Evolutionary conservation across 2,113 vertebrate species (phyloP).

Genomic region (Equus quagga): DNA sequence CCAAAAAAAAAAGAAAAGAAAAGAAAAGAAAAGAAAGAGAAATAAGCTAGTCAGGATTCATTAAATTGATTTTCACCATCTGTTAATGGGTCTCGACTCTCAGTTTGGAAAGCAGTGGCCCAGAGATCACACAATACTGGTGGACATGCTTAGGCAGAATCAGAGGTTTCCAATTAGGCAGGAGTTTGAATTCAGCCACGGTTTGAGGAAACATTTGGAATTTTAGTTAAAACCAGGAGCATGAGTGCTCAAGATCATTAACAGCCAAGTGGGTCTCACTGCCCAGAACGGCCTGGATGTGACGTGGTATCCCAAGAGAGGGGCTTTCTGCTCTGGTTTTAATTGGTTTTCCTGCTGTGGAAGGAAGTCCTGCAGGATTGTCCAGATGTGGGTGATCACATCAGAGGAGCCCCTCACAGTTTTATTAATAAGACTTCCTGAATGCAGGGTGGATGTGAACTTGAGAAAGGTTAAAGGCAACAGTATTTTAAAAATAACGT

Average conservation of each 20-base stretch:
- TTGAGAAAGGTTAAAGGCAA: neutral
- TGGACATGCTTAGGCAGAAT: neutral
- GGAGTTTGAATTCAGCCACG: neutral
- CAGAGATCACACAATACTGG: neutral
- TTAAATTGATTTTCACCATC: neutral
- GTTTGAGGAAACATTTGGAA: neutral
- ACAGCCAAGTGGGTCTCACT: neutral
- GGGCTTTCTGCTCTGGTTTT: neutral
- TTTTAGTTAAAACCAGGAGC: neutral
- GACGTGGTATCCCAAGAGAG: neutral
- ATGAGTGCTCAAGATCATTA: neutral
- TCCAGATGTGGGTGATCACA: neutral
- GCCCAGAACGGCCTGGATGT: neutral
- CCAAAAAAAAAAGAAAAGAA: too few species aligned
- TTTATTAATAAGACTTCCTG: constrained; percentile 17
- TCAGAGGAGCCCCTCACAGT: neutral
- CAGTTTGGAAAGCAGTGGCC: neutral
- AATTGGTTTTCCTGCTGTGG: neutral
- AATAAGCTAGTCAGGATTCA: neutral
- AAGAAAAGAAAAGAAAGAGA: too few species aligned
- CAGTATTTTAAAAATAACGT: neutral
- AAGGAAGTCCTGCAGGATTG: neutral
- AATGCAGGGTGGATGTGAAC: neutral
- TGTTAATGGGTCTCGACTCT: too few species aligned
- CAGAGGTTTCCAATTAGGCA: neutral